Evolutionary conservation across 2,888 invertebrate species (phyloP), one percentile per base, ranked within the genome.

Genomic region (Hirtodrosophila histrioides): DNA sequence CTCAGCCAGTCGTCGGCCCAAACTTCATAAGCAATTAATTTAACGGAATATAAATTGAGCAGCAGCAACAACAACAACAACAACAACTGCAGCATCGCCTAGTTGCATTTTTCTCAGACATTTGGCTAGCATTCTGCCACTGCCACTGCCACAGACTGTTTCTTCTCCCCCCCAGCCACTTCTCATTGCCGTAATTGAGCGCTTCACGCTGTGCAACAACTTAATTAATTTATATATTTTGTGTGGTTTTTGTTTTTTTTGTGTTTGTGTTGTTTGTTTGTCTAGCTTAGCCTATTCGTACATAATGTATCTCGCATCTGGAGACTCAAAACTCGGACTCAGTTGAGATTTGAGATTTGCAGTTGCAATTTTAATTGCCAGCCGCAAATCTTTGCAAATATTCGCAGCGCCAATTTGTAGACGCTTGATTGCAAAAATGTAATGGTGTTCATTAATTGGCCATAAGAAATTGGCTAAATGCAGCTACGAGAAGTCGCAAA

Each of bases 121-220:
- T 82, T 79, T 82, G 66, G 63, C 77, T 61, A 63, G 33, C 51
- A 51, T 48, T 51, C 56, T 51, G 36, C 31, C 36, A 3, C 43
- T 29, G 29, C 29, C 31, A 39, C 36, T 11, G 17, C 24, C 67
- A 37, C 29, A 27, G 27, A 29, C 8, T 53, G 39, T 31, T 17
- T 37, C 50, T 29, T 36, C 54, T 33, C 54, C 37, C 41, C 48
- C 51, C 40, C n/a, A n/a, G n/a, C n/a, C n/a, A n/a, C n/a, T n/a
- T 31, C 41, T 44, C 65, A 48, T 70, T 39, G 74, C 69, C 75
- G 65, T 88, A 88, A 84, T 88, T 84, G 86, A 72, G 78, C 87
- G 88, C 85, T 85, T 85, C 84, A 88, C 88, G 85, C 87, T 88
- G 88, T 77, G 88, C 88, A 86, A 86, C 85, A 86, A 86, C 85